Conservation (phyloP, 1,140 invertebrate species). For the Platyura marginata region DNA sequence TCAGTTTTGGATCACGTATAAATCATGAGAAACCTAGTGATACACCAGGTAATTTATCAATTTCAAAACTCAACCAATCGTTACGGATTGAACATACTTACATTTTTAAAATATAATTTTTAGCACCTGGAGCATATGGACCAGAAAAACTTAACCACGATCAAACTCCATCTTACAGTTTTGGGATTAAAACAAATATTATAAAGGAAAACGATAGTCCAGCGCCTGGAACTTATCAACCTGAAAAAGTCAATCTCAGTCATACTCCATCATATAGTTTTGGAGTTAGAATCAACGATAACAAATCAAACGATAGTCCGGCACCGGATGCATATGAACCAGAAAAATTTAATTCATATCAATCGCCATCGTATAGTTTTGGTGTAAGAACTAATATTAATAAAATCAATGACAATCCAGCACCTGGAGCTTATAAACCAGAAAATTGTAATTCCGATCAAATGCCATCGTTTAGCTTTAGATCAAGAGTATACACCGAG, state of each 20-base stretch:
- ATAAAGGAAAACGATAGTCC: constrained; percentile 35
- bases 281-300: constrained; percentile 28
- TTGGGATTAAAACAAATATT: constrained; percentile 31
- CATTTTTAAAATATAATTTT: too few species aligned
- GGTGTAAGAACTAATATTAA: constrained; percentile 7
- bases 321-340: constrained; percentile 39
- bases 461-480: constrained; percentile 38
- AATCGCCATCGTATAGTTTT: constrained; percentile 29
- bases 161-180: constrained; percentile 29
- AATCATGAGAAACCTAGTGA: constrained; percentile 14
- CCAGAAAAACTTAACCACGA: constrained; percentile 38
- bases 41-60: constrained; percentile 18
- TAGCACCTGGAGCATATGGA: constrained; percentile 39
- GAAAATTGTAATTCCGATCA: constrained; percentile 45
- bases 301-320: constrained; percentile 31
- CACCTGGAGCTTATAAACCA: constrained; percentile 34
- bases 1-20: constrained; percentile 18
- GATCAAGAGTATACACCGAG: constrained; percentile 28
- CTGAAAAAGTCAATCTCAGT: constrained; percentile 42
- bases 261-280: constrained; percentile 36
- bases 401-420: constrained; percentile 32
- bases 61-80: not conserved
- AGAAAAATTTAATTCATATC: constrained; percentile 37
- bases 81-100: not conserved
- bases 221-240: constrained; percentile 34